Evolutionary conservation across 2,797 vertebrate species (phyloP), one percentile per base, ranked within the genome.

Genomic region (Merluccius polli): DNA sequence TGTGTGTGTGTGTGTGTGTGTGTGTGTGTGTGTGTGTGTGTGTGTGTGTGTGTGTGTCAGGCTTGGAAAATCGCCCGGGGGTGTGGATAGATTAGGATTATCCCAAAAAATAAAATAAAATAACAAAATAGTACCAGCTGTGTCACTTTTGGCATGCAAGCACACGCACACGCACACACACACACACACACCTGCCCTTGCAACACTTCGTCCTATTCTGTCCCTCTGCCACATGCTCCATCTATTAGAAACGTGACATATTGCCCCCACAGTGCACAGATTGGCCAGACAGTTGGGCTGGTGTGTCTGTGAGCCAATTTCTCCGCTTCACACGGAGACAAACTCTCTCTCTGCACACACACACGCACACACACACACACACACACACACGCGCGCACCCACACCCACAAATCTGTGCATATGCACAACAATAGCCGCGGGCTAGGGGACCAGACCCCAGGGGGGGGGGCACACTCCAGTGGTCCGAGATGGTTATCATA

Each of bases 1-100:
- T 36, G 77, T 74, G 52, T 74, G 63, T 76, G n/a, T 70, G 30
- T 16, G 12, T 52, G 18, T 97, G 79, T 69, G 52, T 71, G 32
- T 68, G 71, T 75, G 75, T 68, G 65, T 73, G 48, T 78, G 29
- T 71, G 12, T 7, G 33, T 30, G 68, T 71, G 75, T 72, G 68
- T 80, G 13, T 30, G 69, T 74, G 77, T 12, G 70, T 70, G 71
- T 80, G 71, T 73, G 76, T 74, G 52, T 74, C 41, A 74, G 27
- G 59, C n/a, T n/a, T 16, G 16, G 35, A 18, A 67, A 67, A 67
- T 29, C 8, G n/a, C 63, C 27, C 29, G 63, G 63, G n/a, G 63
- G 63, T 16, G 10, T 48, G 13, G 71, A 81, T 87, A 88, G 90
- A 91, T 91, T 86, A 88, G 88, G 88, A 90, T 91, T 92, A 91